A percentile compares a stretch with the other conserved stretches of the same genome.
Evolutionary conservation across 2,888 invertebrate species (phyloP).

Genomic region (Rhodophaea formosa): DNA sequence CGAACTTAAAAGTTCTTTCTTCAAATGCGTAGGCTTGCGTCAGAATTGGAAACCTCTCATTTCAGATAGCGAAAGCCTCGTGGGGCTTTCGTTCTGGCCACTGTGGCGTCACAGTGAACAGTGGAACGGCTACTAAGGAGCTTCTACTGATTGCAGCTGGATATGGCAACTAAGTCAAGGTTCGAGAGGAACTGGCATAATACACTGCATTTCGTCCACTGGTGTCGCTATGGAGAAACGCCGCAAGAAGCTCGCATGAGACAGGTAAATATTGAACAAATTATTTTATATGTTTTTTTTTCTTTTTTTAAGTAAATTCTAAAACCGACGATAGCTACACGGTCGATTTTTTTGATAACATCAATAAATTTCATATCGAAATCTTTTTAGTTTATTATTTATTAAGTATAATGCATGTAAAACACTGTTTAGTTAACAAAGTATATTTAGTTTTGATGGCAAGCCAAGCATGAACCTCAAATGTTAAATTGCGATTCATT

Average conservation of each 20-base stretch:
- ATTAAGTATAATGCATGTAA: no score
- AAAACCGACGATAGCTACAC: constrained; percentile 40
- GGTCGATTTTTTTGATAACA: background rate
- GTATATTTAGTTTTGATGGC: background rate
- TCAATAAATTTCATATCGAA: background rate
- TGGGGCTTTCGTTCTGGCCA: constrained; percentile 72
- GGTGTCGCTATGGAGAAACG: constrained; percentile 86
- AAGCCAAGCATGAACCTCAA: background rate
- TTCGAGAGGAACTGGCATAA: constrained; percentile 84
- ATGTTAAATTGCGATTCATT: background rate
- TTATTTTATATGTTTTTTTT: constrained; percentile 4
- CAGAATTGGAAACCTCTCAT: constrained; percentile 79
- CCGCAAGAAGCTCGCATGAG: constrained; percentile 85
- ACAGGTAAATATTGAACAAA: constrained; percentile 78
- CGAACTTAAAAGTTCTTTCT: constrained; percentile 51
- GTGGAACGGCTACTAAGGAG: constrained; percentile 74
- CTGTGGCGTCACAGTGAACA: constrained; percentile 56
- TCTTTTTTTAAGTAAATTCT: constrained; percentile 33
- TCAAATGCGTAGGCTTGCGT: constrained; percentile 64
- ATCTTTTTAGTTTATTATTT: background rate
- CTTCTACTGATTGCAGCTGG: constrained; percentile 81
- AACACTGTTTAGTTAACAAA: no score
- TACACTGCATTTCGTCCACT: constrained; percentile 85
- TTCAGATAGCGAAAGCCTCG: constrained; percentile 77
- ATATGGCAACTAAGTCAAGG: constrained; percentile 79